Percentiles rank a stretch among this genome's conserved stretches.
phyloP scores from a whole-genome alignment of 1,140 invertebrate species.

The Pseudachorutes palmiensis region DNA sequence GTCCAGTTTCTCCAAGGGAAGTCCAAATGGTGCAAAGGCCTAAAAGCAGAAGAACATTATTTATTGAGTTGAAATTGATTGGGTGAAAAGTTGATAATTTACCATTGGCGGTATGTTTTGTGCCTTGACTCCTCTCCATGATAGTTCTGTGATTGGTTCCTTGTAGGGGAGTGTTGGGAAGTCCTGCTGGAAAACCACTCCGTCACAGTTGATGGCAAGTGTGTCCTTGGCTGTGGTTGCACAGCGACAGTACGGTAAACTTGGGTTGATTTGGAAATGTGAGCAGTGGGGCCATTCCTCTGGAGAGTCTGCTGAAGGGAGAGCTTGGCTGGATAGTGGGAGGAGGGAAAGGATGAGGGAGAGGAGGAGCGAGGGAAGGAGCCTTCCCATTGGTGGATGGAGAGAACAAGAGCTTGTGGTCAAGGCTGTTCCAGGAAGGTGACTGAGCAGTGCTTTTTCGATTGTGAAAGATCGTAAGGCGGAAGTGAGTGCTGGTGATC shows the following conservation, averaged over 20 bases:
- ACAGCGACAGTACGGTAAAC: slow-evolving; percentile 24
- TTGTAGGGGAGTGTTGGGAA: slow-evolving; percentile 62
- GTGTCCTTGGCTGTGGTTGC: slow-evolving; percentile 22
- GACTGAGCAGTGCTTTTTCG: too few relatives aligned
- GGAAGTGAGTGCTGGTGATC: background rate
- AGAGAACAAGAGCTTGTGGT: too few relatives aligned
- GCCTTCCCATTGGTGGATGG: background rate
- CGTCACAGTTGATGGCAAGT: slow-evolving; percentile 57
- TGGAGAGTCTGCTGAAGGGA: too few relatives aligned
- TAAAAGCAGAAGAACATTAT: slow-evolving; percentile 40
- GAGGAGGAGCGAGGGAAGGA: background rate
- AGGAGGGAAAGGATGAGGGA: background rate
- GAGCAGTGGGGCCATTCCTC: background rate
- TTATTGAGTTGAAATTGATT: too few relatives aligned
- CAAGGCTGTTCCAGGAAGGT: background rate
- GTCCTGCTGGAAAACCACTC: slow-evolving; percentile 67
- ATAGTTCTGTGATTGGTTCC: slow-evolving; percentile 64
- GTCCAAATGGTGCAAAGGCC: slow-evolving; percentile 52
- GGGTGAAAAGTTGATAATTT: too few relatives aligned
- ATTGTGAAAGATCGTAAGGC: background rate
- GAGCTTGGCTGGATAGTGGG: background rate
- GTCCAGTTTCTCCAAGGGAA: slow-evolving; percentile 64
- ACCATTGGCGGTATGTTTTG: slow-evolving; percentile 67
- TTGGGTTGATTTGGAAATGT: background rate
- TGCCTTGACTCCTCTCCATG: slow-evolving; percentile 65